These are phyloP conservation scores for Acleris emargana DNA, from an alignment of 2,888 invertebrate species.

Conservation along the genomic window DNA sequence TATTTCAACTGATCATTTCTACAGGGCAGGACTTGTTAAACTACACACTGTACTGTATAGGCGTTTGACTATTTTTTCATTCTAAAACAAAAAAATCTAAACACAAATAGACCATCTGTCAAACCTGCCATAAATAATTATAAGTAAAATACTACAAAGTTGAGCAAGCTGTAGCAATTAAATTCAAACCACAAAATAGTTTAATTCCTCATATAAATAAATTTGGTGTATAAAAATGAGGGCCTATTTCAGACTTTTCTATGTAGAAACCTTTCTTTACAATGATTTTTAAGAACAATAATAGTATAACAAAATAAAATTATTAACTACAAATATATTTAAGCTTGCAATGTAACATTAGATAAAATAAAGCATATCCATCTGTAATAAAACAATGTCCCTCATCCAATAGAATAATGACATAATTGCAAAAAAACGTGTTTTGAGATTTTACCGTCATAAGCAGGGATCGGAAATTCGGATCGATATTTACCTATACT, in stretches of 20 bases:
- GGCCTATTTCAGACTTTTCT: background rate
- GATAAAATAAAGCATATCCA: slow-evolving; percentile 1
- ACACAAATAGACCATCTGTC: background rate
- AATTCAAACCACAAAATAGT: slow-evolving; percentile 4
- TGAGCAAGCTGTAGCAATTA: slow-evolving; percentile 15
- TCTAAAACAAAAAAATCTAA: background rate
- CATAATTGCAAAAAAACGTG: too few relatives aligned
- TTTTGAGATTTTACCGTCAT: too few relatives aligned
- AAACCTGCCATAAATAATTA: slow-evolving; percentile 1
- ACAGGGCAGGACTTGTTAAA: too few relatives aligned
- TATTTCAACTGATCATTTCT: too few relatives aligned
- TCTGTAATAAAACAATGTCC: slow-evolving; percentile 27
- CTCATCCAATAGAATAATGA: too few relatives aligned
- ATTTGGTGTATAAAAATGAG: slow-evolving; percentile 13
- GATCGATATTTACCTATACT: too few relatives aligned
- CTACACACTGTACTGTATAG: too few relatives aligned
- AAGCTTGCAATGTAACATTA: background rate
- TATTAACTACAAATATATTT: slow-evolving; percentile 7
- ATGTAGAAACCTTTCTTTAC: background rate
- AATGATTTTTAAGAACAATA: background rate
- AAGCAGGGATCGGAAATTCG: too few relatives aligned
- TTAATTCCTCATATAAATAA: background rate
- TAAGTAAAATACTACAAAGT: background rate
- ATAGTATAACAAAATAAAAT: slow-evolving; percentile 1
- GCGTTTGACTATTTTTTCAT: too few relatives aligned